Conservation (phyloP, 2,113 vertebrate species). For the Erythrolamprus reginae region DNA sequence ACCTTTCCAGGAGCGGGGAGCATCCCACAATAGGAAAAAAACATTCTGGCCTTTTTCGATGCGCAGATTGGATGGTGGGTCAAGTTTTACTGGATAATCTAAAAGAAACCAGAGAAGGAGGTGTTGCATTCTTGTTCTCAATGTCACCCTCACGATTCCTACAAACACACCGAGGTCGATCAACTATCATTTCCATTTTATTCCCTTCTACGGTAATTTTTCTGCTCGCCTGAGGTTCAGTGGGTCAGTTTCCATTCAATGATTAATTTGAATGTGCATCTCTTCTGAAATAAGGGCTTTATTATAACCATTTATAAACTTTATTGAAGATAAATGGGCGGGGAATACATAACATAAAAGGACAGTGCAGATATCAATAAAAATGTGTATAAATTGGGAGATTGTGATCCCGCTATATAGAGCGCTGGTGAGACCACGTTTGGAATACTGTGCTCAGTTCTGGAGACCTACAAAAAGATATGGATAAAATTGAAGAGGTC, state of each 20-base stretch:
- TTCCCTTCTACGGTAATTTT: neutral
- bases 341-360: too few species aligned
- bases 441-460: too few species aligned
- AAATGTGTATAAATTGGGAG: too few species aligned
- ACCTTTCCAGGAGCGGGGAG: slow-evolving; percentile 15
- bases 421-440: too few species aligned
- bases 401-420: too few species aligned
- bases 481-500: too few species aligned
- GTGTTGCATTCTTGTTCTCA: neutral
- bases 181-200: neutral
- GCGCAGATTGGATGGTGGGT: slow-evolving; percentile 25
- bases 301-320: neutral
- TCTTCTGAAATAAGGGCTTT: neutral
- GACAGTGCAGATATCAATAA: too few species aligned
- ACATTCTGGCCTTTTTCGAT: slow-evolving; percentile 1
- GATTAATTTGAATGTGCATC: neutral
- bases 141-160: neutral
- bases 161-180: neutral
- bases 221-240: neutral
- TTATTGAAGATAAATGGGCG: too few species aligned
- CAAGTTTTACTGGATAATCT: slow-evolving; percentile 54
- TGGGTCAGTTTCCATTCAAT: neutral
- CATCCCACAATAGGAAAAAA: slow-evolving; percentile 43
- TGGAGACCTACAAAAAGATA: too few species aligned
- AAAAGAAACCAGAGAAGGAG: neutral